These are phyloP conservation scores for Steinernema feltiae DNA, from an alignment of 1,140 invertebrate species.

Conservation along the genomic window DNA sequence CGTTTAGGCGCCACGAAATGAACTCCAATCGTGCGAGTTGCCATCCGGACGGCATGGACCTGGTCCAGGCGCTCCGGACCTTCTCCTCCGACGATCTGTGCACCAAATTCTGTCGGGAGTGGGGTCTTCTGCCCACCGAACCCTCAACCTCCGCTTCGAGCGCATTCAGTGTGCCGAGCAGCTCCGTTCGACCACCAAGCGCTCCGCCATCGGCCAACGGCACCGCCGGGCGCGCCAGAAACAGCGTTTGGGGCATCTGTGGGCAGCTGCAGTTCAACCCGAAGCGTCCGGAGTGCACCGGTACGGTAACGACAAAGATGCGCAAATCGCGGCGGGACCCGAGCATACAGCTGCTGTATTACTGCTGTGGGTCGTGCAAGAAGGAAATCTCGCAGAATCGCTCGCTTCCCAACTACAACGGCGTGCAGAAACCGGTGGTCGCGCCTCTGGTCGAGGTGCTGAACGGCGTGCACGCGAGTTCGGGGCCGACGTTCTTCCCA, in stretches of 20 bases:
- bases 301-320: not conserved
- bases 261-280: conserved; percentile 6
- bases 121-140: not conserved
- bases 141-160: not conserved
- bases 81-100: conserved; percentile 11
- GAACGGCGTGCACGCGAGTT: not conserved
- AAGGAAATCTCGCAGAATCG: conserved; percentile 1
- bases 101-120: conserved; percentile 4
- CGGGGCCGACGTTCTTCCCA: not conserved
- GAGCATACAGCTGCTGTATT: not conserved
- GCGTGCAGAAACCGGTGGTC: not conserved
- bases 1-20: not conserved
- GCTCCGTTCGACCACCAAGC: not conserved
- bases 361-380: not conserved
- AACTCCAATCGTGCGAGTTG: not conserved
- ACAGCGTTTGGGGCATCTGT: conserved; percentile 12
- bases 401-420: conserved; percentile 10
- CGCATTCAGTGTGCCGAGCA: not conserved
- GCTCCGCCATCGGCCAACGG: not conserved
- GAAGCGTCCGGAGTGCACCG: not conserved
- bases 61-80: not conserved
- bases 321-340: not conserved
- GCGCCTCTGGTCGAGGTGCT: not conserved
- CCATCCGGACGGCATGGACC: conserved; percentile 6
- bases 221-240: not conserved